Conservation (phyloP, 2,113 vertebrate species). For the Prietella phreatophila region DNA sequence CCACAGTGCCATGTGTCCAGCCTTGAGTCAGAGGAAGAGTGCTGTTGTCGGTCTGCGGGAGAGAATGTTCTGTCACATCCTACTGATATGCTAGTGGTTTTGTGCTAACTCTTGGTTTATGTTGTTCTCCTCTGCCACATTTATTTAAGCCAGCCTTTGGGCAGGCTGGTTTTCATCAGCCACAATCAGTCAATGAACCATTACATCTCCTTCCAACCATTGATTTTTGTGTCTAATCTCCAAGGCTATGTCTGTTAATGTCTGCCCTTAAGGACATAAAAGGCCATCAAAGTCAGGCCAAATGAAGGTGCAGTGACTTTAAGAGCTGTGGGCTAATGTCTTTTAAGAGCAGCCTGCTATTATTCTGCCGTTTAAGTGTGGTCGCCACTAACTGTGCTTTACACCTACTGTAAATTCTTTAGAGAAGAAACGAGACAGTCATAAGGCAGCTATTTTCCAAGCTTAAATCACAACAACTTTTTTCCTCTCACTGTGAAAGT, state of each 20-base stretch:
- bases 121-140: constrained; percentile 21
- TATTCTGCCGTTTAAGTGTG: background rate
- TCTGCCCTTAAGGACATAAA: constrained; percentile 37
- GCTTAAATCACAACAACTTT: background rate
- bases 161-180: constrained; percentile 42
- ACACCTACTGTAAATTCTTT: background rate
- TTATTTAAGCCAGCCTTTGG: constrained; percentile 23
- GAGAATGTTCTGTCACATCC: constrained; percentile 42
- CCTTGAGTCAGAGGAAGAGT: constrained; percentile 59
- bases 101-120: constrained; percentile 30
- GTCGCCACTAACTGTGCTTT: background rate
- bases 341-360: constrained; percentile 24
- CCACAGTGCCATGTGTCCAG: constrained; percentile 55
- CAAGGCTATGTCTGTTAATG: constrained; percentile 53
- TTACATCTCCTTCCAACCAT: constrained; percentile 42
- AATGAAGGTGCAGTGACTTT: constrained; percentile 2
- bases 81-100: constrained; percentile 9
- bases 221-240: constrained; percentile 51
- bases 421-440: background rate
- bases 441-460: background rate
- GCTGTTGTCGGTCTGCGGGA: constrained; percentile 9
- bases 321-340: background rate
- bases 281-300: constrained; percentile 9
- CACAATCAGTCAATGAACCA: constrained; percentile 58
- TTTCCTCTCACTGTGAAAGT: background rate